phyloP scores from a whole-genome alignment of 2,797 vertebrate genomes.

The Sebastes melanostomus region DNA sequence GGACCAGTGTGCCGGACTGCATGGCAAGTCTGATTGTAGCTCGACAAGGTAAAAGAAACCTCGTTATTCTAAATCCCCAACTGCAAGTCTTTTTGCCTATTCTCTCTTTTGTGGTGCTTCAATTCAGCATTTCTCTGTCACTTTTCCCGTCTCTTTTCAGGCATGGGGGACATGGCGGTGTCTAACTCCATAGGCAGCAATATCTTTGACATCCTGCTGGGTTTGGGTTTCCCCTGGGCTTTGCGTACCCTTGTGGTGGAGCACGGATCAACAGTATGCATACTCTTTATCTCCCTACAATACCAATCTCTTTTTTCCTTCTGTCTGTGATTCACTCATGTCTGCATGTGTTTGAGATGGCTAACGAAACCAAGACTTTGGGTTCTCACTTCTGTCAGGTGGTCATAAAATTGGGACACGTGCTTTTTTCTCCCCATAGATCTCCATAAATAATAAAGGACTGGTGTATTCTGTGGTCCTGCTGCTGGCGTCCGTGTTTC shows the following conservation, averaged over 20 bases:
- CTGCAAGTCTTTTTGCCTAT: neutral
- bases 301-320: neutral
- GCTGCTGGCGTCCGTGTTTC: conserved; percentile 85
- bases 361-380: neutral
- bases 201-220: conserved; percentile 87
- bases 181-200: conserved; percentile 88
- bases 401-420: neutral
- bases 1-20: conserved; percentile 87
- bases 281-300: neutral
- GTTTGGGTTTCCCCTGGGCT: conserved; percentile 85
- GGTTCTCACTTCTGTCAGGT: neutral
- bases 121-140: neutral
- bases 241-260: conserved; percentile 84
- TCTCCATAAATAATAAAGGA: conserved; percentile 86
- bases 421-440: conserved; percentile 50
- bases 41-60: conserved; percentile 77
- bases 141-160: conserved; percentile 51
- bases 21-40: conserved; percentile 88
- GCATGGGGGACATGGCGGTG: conserved; percentile 87
- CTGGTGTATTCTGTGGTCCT: conserved; percentile 86
- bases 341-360: neutral
- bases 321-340: neutral
- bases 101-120: neutral
- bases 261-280: conserved; percentile 78
- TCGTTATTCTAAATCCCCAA: neutral